Percentiles rank a stretch among this genome's conserved stretches.
phyloP scores from a whole-genome alignment of 2,797 vertebrate genomes.

The Pelodytes ibericus region DNA sequence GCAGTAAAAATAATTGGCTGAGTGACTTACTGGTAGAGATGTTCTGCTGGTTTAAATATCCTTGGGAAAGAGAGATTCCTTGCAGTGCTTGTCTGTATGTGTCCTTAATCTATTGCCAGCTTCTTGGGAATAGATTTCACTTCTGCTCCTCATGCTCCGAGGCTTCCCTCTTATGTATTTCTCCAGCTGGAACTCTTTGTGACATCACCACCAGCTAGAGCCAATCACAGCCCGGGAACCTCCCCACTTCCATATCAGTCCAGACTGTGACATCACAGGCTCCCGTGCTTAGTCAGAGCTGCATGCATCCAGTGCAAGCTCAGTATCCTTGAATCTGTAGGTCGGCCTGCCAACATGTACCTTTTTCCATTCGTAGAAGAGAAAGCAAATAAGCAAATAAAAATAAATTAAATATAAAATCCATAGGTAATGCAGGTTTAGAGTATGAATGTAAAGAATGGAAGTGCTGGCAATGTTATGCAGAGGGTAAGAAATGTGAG shows the following conservation, averaged over 20 bases:
- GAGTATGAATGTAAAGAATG: too few species aligned
- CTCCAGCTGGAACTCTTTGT: conserved; percentile 1
- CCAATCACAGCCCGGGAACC: conserved; percentile 39
- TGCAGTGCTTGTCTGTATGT: neutral
- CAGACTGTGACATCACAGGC: conserved; percentile 40
- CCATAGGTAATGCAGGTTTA: too few species aligned
- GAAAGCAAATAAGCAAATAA: too few species aligned
- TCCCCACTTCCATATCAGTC: conserved; percentile 45
- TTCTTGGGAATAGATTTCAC: neutral
- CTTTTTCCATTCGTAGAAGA: too few species aligned
- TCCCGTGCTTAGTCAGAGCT: conserved; percentile 32
- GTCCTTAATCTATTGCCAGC: neutral
- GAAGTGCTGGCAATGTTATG: too few species aligned
- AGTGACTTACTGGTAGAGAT: conserved; percentile 22
- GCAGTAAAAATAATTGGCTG: too few species aligned
- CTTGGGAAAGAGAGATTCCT: neutral
- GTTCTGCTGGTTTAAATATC: neutral
- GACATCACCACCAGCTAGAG: conserved; percentile 23
- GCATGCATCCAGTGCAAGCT: conserved; percentile 11
- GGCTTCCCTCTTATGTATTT: conserved; percentile 30
- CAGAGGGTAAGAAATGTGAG: too few species aligned
- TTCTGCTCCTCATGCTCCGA: conserved; percentile 14
- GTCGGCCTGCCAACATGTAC: too few species aligned
- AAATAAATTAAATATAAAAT: too few species aligned
- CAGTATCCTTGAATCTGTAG: too few species aligned